A percentile compares a stretch with the other conserved stretches of the same genome.
phyloP scores from a whole-genome alignment of 2,113 vertebrate genomes.

The Electrona antarctica region DNA sequence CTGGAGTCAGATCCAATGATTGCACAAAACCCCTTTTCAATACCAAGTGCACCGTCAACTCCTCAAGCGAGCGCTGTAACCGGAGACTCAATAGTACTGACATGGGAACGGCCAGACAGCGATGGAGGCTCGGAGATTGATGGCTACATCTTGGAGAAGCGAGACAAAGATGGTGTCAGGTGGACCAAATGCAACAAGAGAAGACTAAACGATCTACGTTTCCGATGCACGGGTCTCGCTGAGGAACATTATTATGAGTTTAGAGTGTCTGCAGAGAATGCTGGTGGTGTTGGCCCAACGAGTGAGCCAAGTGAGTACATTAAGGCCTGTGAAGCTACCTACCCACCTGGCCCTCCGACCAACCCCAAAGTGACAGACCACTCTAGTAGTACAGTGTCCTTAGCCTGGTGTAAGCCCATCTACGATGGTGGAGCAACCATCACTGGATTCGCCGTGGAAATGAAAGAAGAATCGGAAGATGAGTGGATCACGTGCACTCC shows the following conservation, averaged over 20 bases:
- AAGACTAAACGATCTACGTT: constrained; percentile 88
- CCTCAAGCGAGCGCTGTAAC: constrained; percentile 89
- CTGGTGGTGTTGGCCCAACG: constrained; percentile 88
- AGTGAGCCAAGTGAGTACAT: constrained; percentile 93
- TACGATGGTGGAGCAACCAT: constrained; percentile 93
- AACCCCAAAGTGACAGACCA: constrained; percentile 94
- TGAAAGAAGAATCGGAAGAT: constrained; percentile 86
- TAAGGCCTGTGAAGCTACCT: constrained; percentile 90
- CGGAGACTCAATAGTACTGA: constrained; percentile 91
- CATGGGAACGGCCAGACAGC: constrained; percentile 90
- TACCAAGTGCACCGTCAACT: constrained; percentile 88
- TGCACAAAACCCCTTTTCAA: constrained; percentile 92
- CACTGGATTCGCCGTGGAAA: constrained; percentile 89
- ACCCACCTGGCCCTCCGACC: constrained; percentile 92
- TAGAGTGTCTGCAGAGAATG: constrained; percentile 95
- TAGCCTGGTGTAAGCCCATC: constrained; percentile 93
- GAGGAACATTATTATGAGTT: constrained; percentile 96
- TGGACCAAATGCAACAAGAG: constrained; percentile 99
- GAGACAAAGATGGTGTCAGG: constrained; percentile 93
- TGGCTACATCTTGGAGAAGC: constrained; percentile 93
- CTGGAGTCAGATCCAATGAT: constrained; percentile 92
- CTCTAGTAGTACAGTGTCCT: constrained; percentile 88
- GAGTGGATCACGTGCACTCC: constrained; percentile 91
- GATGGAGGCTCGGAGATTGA: constrained; percentile 96
- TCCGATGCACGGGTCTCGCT: constrained; percentile 89